Conservation (phyloP, 92 coral and sea anemone species). For the Palythoa grandiflora region DNA sequence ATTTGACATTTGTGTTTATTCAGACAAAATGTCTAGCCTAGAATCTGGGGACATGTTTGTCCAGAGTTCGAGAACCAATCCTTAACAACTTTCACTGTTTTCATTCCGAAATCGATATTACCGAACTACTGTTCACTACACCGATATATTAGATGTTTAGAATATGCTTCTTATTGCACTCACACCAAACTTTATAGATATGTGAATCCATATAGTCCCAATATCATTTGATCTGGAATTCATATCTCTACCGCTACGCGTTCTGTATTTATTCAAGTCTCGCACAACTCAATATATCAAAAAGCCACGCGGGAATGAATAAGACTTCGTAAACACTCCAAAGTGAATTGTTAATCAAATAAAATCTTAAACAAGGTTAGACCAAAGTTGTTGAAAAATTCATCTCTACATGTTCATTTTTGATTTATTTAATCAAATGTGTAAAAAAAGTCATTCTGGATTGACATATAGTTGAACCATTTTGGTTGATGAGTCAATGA, state of each 20-base stretch:
- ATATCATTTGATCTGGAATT: not conserved
- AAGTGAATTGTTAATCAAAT: not conserved
- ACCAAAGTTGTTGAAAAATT: too few relatives aligned
- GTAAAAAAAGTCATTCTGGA: too few relatives aligned
- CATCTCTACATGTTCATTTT: too few relatives aligned
- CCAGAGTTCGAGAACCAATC: not conserved
- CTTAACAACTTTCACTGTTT: not conserved
- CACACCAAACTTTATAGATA: not conserved
- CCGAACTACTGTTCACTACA: not conserved
- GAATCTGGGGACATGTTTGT: not conserved
- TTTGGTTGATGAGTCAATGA: not conserved
- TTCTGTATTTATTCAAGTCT: not conserved
- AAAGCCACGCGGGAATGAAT: not conserved
- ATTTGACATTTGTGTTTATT: not conserved
- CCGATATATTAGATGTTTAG: not conserved
- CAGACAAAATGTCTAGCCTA: not conserved
- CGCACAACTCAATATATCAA: not conserved
- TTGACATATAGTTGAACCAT: not conserved
- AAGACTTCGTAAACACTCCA: conserved; percentile 1
- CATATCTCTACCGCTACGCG: not conserved
- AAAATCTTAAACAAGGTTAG: not conserved
- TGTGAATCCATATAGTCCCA: not conserved
- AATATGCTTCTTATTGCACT: not conserved
- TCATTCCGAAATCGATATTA: not conserved
- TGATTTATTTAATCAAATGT: too few relatives aligned